Evolutionary conservation across 2,113 vertebrate genomes (phyloP), one percentile per base, ranked within the genome.

Genomic region (Panthera uncia): DNA sequence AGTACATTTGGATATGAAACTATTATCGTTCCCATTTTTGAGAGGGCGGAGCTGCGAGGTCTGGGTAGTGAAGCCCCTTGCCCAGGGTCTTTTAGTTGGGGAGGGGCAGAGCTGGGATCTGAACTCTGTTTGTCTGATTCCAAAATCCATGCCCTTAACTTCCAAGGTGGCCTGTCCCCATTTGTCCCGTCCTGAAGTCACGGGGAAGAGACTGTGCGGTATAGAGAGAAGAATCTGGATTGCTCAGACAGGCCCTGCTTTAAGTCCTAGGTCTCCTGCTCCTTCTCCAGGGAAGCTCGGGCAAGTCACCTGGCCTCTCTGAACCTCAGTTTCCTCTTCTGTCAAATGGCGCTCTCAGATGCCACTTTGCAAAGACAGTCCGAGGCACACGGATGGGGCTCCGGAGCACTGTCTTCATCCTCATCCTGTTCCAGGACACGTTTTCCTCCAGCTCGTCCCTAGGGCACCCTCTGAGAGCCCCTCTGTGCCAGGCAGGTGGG

Each of bases 241-340:
- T 29, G 25, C n/a, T 81, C 55, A 55, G 78, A 94, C 10, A 50
- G 63, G 25, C 50, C 68, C 45, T 0, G 5, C 61, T n/a, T 88
- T 31, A 61, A 41, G 19, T 21, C 82, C 10, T 33, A 5, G 66
- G 18, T 50, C 80, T 2, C 4, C 63, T 23, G 29, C 25, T 27
- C 50, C 41, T 27, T 50, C 16, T 1, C 41, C 3, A 11, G 81
- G 86, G 74, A 68, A 76, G 74, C 48, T 61, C 1, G 3, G 76
- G n/a, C 63, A 45, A 23, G 57, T 41, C 52, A 36, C 9, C 0
- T 10, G 52, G 50, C 7, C 57, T 73, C 8, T 19, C 57, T 48
- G 78, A 93, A 33, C 89, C 76, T 96, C 83, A 1, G 73, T 94
- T 95, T 95, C 36, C 61, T 81, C 61, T 27, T 88, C 89, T 79